These are phyloP conservation scores for Macaria liturata DNA, from an alignment of 2,888 invertebrate genomes.

Conservation along the genomic window DNA sequence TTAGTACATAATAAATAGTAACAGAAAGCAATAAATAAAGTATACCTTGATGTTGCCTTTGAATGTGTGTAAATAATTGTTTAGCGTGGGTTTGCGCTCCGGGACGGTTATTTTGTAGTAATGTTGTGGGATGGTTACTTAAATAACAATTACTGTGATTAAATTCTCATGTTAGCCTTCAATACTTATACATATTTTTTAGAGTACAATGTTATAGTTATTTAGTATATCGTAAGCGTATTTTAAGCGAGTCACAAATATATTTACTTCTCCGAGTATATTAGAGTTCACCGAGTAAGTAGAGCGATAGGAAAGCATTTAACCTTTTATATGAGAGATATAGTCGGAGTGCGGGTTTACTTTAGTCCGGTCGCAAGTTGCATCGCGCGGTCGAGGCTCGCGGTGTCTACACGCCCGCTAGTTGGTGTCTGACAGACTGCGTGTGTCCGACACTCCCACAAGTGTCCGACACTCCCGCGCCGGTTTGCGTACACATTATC, in stretches of 20 bases:
- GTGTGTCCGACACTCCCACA: too few species aligned
- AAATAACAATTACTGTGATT: constrained; percentile 82
- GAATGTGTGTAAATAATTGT: constrained; percentile 70
- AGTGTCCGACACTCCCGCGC: constrained; percentile 51
- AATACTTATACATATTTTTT: constrained; percentile 83
- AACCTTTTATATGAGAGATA: constrained; percentile 75
- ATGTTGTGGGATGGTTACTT: constrained; percentile 81
- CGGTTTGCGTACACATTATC: constrained; percentile 70
- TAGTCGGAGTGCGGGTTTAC: constrained; percentile 55
- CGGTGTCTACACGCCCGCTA: too few species aligned
- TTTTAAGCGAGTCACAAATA: constrained; percentile 80
- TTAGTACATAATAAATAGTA: constrained; percentile 76
- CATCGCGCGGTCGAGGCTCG: constrained; percentile 27
- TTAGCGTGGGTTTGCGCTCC: constrained; percentile 58
- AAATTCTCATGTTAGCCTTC: constrained; percentile 83
- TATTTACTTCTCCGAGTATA: constrained; percentile 76
- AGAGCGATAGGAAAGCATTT: constrained; percentile 79
- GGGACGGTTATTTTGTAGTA: constrained; percentile 74
- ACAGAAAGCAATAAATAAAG: constrained; percentile 82
- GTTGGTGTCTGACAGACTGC: constrained; percentile 23
- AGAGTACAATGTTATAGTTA: constrained; percentile 83
- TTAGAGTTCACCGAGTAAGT: constrained; percentile 76
- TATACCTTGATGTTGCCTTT: constrained; percentile 83
- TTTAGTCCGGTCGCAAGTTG: constrained; percentile 27
- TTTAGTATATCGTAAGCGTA: constrained; percentile 78